phyloP scores from a whole-genome alignment of 2,797 vertebrate species.

The Falco naumanni region DNA sequence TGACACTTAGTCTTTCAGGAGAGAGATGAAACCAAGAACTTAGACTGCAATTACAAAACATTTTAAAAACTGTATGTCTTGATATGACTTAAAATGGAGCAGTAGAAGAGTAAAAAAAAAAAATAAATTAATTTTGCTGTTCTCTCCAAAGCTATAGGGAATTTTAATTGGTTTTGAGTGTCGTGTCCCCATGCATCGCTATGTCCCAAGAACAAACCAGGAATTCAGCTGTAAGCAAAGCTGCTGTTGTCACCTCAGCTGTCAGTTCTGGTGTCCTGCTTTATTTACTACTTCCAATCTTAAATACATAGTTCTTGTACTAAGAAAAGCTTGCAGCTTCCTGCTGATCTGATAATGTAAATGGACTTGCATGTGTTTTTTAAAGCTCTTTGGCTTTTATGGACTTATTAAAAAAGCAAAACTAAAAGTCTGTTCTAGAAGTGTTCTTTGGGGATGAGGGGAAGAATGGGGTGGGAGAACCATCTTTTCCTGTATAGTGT shows the following conservation, averaged over 20 bases:
- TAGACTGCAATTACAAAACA: neutral
- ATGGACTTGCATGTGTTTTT: conserved; percentile 43
- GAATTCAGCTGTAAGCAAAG: neutral
- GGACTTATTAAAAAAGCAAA: conserved; percentile 53
- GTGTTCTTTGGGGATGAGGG: neutral
- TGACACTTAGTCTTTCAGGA: neutral
- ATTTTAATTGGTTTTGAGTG: neutral
- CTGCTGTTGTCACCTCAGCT: neutral
- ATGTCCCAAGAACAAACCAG: neutral
- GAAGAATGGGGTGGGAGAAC: neutral
- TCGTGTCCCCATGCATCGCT: neutral
- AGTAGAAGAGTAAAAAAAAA: neutral
- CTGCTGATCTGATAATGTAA: neutral
- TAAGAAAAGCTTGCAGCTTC: neutral
- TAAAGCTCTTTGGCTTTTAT: conserved; percentile 16
- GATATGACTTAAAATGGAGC: neutral
- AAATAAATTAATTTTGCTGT: neutral
- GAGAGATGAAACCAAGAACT: neutral
- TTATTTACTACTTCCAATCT: neutral
- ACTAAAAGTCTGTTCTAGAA: neutral
- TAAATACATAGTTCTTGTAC: neutral
- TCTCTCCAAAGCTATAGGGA: neutral
- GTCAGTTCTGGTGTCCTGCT: neutral
- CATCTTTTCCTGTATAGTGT: neutral
- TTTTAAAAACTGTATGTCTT: neutral